Base-by-base conservation (phyloP, 2,888 invertebrate genomes). In the Drosophila macrothrix region DNA sequence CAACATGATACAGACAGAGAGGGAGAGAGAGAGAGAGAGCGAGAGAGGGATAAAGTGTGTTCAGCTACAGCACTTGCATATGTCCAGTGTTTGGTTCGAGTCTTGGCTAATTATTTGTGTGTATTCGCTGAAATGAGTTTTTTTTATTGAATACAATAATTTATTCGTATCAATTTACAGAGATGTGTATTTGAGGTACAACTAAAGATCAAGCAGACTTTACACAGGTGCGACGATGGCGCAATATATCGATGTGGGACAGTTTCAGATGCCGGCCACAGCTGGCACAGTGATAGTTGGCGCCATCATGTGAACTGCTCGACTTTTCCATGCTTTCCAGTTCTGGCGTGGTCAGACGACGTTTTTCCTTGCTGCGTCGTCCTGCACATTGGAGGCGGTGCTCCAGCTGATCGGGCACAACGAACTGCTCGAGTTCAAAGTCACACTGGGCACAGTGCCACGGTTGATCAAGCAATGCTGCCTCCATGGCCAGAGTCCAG, bases 191-290 rank as follows among this genome's bases (percentile, higher is more conserved):
- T 50, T 28, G 28, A 50, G 16, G 19, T 9, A 28, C 5, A 16
- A 10, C 4, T 49, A 4, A 25, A 9, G 22, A 53, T 76, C 50
- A 69, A 31, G 69, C 71, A 3, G 25, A 4, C 63, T 80, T 73
- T 31, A 63, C 67, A 93, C 96, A 96, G 81, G 93, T 94, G 89
- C 95, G 97, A 91, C 96, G 97, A 94, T 99, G 98, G 86, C 95
- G 96, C 75, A 98, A 94, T 92, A 98, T 96, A 92, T 98, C 98
- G 29, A 97, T 96, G 6, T 97, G 96, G 16, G 96, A 96, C 78
- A 98, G 93, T 84, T 95, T 94, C 67, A 98, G 93, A 7, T 94
- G 94, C 82, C 95, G 94, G 4, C 95, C 94, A 93, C 99, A 99
- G 81, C 93, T 94, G 14, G 95, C 94, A 92, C 99, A 99, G 80